Evolutionary conservation across 2,113 vertebrate genomes (phyloP).

Genomic region (Lucifuga dentata): DNA sequence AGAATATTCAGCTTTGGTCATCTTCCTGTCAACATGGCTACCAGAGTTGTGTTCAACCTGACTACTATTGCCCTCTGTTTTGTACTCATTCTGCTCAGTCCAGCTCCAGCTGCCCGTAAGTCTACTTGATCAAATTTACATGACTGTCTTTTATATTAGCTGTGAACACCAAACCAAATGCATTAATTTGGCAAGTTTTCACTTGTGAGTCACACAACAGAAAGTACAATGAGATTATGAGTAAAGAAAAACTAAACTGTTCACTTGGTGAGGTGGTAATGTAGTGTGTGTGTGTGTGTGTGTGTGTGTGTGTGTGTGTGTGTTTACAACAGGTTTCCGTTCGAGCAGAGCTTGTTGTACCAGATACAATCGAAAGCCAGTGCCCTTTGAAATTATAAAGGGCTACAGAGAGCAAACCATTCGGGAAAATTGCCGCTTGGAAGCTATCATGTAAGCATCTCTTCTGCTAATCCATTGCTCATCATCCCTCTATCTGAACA

Average conservation of each 20-base stretch:
- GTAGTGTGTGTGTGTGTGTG: conserved; percentile 32
- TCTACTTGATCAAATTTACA: conserved; percentile 13
- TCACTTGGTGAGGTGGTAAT: background rate
- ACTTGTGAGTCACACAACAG: too few relatives aligned
- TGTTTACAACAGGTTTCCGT: conserved; percentile 41
- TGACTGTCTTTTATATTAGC: too few relatives aligned
- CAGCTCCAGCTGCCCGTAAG: conserved; percentile 67
- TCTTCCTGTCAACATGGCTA: conserved; percentile 61
- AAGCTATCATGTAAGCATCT: conserved; percentile 83
- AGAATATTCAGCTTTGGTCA: background rate
- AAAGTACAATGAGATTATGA: too few relatives aligned
- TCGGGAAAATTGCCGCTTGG: conserved; percentile 73
- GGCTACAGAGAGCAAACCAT: conserved; percentile 73
- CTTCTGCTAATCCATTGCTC: background rate
- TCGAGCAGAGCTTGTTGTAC: conserved; percentile 71
- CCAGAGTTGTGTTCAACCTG: conserved; percentile 23
- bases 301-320: conserved; percentile 16
- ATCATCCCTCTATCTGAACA: background rate
- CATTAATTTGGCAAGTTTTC: too few relatives aligned
- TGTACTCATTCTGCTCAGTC: conserved; percentile 43
- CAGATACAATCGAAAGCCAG: conserved; percentile 56
- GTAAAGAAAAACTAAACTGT: background rate
- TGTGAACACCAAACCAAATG: too few relatives aligned
- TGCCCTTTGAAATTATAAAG: conserved; percentile 60
- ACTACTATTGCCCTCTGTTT: conserved; percentile 47